Percentiles rank a stretch among this genome's conserved stretches.
phyloP scores from a whole-genome alignment of 2,113 vertebrate species.

The Chaetodon trifascialis region DNA sequence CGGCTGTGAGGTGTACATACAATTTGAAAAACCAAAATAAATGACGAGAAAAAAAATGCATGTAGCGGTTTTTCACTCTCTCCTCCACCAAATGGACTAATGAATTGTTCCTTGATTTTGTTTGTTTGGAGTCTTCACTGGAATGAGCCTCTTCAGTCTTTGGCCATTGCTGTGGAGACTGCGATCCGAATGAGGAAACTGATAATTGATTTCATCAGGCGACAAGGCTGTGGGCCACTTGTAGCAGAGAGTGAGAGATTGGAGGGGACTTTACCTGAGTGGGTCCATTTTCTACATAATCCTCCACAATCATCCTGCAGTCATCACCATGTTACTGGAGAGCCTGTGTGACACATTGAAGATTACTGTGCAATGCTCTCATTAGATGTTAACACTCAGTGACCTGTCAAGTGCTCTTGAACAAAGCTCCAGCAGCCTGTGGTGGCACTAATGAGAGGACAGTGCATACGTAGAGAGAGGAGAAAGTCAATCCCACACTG shows the following conservation, averaged over 20 bases:
- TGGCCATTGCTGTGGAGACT: not conserved
- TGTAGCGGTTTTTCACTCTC: conserved; percentile 55
- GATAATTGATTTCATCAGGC: conserved; percentile 78
- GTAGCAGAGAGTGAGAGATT: conserved; percentile 53
- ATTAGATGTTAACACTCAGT: conserved; percentile 77
- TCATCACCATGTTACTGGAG: conserved; percentile 55
- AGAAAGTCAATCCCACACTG: conserved; percentile 59
- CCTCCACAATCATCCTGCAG: conserved; percentile 74
- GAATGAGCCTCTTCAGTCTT: not conserved
- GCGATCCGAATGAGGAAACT: conserved; percentile 43
- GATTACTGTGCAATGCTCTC: conserved; percentile 77
- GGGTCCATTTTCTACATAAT: conserved; percentile 80
- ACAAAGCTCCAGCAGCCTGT: conserved; percentile 64
- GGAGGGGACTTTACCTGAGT: conserved; percentile 75
- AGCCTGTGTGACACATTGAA: conserved; percentile 62
- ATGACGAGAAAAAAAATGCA: no score
- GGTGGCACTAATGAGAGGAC: conserved; percentile 67
- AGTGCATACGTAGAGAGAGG: conserved; percentile 42
- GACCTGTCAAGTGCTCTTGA: conserved; percentile 78
- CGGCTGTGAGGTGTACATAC: no score
- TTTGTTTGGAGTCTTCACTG: conserved; percentile 47
- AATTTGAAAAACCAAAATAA: no score
- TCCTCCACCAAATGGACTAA: conserved; percentile 67
- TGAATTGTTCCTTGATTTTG: conserved; percentile 68
- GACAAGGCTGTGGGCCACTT: conserved; percentile 46